Evolutionary conservation across 2,888 invertebrate species (phyloP).

Genomic region (Hemaris fuciformis): DNA sequence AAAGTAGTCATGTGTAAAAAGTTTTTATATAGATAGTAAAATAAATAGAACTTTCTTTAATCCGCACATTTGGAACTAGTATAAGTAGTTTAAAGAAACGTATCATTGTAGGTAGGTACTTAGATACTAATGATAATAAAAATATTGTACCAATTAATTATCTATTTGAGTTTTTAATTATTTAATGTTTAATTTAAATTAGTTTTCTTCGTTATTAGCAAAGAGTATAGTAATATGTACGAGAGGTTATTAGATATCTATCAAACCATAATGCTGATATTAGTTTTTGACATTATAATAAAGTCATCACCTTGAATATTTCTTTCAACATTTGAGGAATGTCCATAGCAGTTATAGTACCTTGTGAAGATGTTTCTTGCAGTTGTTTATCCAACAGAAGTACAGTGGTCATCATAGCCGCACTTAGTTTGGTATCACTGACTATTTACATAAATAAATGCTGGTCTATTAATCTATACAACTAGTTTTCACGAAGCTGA

Average conservation of each 20-base stretch:
- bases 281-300: background rate
- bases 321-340: background rate
- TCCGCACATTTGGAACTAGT: too few species aligned
- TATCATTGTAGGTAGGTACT: too few species aligned
- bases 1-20: too few species aligned
- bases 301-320: background rate
- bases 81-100: too few species aligned
- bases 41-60: too few species aligned
- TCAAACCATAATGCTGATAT: background rate
- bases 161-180: too few species aligned
- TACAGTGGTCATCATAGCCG: constrained; percentile 46
- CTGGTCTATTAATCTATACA: background rate
- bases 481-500: background rate
- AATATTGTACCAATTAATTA: too few species aligned
- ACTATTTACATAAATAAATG: background rate
- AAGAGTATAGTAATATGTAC: too few species aligned
- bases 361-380: constrained; percentile 44
- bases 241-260: too few species aligned
- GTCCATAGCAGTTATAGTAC: constrained; percentile 15
- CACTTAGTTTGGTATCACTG: constrained; percentile 52
- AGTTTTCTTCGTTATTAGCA: background rate
- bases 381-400: constrained; percentile 39
- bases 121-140: too few species aligned
- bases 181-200: too few species aligned
- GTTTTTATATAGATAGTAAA: too few species aligned